A percentile compares a stretch with the other conserved stretches of the same genome.
These are phyloP conservation scores for Alfaro cultratus DNA, from an alignment of 2,797 vertebrate genomes.

Conservation along the genomic window DNA sequence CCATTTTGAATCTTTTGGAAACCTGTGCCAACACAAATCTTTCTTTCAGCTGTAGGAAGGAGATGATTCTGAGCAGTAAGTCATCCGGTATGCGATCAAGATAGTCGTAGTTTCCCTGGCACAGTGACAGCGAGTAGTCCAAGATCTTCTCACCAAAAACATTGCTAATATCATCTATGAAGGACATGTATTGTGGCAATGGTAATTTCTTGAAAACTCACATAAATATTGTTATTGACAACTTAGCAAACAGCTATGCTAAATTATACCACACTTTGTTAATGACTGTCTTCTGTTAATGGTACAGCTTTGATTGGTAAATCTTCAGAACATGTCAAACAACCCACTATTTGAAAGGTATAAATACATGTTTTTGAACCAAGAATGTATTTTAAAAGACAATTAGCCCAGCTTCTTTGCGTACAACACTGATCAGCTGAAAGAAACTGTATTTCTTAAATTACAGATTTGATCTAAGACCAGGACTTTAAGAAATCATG, in stretches of 20 bases:
- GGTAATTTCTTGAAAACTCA: background rate
- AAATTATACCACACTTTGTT: background rate
- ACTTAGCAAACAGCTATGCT: background rate
- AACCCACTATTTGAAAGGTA: background rate
- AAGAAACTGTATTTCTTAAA: background rate
- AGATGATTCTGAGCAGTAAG: slow-evolving; percentile 78
- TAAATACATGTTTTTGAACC: background rate
- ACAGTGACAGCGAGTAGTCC: slow-evolving; percentile 77
- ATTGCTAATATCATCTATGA: slow-evolving; percentile 70
- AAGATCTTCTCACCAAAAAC: slow-evolving; percentile 78
- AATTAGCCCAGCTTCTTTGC: background rate
- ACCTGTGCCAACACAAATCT: slow-evolving; percentile 77
- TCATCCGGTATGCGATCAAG: slow-evolving; percentile 80
- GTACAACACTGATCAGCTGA: background rate
- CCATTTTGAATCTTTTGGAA: slow-evolving; percentile 76
- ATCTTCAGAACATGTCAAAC: background rate
- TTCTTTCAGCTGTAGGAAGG: slow-evolving; percentile 80
- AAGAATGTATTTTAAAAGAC: background rate
- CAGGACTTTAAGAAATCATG: background rate
- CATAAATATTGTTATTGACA: background rate
- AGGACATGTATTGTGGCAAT: slow-evolving; percentile 7
- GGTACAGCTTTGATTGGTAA: background rate
- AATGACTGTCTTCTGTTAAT: background rate
- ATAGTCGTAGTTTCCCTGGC: slow-evolving; percentile 80
- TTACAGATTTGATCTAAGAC: background rate